Conservation (phyloP, 2,113 vertebrate genomes). For the Alligator sinensis region DNA sequence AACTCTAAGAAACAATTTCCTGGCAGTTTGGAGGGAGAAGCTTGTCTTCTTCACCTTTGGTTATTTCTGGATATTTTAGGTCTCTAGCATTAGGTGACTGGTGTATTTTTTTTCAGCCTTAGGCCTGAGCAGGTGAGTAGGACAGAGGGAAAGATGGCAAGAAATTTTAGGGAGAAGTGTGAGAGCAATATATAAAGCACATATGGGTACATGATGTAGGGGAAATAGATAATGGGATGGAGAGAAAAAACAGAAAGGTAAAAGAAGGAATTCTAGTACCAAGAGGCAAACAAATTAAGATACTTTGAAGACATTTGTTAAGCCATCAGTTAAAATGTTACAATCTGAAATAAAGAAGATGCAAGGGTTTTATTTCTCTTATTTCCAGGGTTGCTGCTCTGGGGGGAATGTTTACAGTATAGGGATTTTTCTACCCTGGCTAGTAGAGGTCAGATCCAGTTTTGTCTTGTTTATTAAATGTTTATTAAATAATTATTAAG, state of each 20-base stretch:
- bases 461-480: not conserved
- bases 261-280: not conserved
- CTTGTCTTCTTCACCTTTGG: not conserved
- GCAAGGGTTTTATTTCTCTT: not conserved
- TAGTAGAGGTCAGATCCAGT: not conserved
- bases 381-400: not conserved
- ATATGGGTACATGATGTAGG: constrained; percentile 19
- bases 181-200: not conserved
- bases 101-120: constrained; percentile 22
- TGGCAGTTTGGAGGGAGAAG: not conserved
- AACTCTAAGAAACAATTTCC: constrained; percentile 12
- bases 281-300: not conserved
- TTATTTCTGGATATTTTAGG: not conserved
- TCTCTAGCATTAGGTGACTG: constrained; percentile 18
- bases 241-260: constrained; percentile 3
- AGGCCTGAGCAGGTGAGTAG: not conserved
- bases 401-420: not conserved
- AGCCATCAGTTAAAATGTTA: not conserved
- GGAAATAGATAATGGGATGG: not conserved
- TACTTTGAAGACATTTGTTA: not conserved
- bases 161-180: not conserved
- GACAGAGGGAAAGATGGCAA: not conserved
- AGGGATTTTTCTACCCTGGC: not conserved
- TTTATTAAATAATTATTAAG: not conserved
- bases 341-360: not conserved